phyloP scores from a whole-genome alignment of 2,113 vertebrate species.

The Pedionomus torquatus region DNA sequence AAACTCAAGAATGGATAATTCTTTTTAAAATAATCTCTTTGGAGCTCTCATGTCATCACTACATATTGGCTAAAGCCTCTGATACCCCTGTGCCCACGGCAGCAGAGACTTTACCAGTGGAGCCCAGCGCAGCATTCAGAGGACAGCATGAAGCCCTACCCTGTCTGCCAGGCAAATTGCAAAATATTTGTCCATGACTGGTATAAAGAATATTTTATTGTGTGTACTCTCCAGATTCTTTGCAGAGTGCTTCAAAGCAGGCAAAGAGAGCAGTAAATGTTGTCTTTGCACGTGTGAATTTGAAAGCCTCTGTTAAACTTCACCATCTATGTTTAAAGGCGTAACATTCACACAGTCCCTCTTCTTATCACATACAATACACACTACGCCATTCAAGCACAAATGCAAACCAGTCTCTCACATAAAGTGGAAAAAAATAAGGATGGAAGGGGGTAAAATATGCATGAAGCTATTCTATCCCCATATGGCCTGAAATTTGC shows the following conservation, averaged over 20 bases:
- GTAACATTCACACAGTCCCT: background rate
- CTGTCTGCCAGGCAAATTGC: background rate
- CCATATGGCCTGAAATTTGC: constrained; percentile 65
- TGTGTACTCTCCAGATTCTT: background rate
- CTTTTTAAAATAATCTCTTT: background rate
- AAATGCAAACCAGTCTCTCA: background rate
- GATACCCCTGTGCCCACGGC: background rate
- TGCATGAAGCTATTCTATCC: constrained; percentile 49
- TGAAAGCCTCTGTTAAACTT: background rate
- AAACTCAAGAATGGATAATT: background rate
- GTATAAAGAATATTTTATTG: background rate
- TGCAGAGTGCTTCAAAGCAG: background rate
- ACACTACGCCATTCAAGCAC: background rate
- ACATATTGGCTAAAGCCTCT: background rate
- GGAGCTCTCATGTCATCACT: background rate
- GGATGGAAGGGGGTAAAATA: constrained; percentile 23
- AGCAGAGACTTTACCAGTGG: fast-evolving
- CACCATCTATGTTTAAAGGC: background rate
- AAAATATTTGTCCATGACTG: background rate
- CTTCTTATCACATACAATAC: background rate
- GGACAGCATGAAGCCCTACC: background rate
- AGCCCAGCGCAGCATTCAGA: background rate
- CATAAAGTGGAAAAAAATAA: background rate
- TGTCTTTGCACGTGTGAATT: background rate
- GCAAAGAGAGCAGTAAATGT: background rate